Conservation (phyloP, 2,888 invertebrate genomes). For the Pocota personata region DNA sequence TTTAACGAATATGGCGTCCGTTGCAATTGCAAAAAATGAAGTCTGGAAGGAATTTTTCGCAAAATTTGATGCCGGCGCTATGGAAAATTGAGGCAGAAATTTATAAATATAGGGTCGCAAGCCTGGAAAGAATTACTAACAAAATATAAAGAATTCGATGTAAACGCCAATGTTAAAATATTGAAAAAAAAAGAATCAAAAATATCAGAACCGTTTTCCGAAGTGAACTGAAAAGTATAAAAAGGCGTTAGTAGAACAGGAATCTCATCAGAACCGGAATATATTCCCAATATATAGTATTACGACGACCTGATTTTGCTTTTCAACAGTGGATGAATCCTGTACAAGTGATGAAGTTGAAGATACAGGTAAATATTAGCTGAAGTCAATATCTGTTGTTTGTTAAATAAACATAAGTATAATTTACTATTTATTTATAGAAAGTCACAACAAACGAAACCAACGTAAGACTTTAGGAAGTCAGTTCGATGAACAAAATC, state of each 20-base stretch:
- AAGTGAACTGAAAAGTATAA: slow-evolving; percentile 3
- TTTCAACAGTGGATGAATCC: too few relatives aligned
- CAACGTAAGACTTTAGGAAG: too few relatives aligned
- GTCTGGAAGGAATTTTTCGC: not conserved
- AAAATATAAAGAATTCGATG: slow-evolving; percentile 4
- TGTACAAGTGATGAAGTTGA: too few relatives aligned
- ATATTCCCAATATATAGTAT: not conserved
- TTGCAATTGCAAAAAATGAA: not conserved
- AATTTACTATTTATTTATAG: too few relatives aligned
- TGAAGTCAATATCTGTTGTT: too few relatives aligned
- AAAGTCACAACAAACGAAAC: too few relatives aligned
- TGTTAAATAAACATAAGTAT: too few relatives aligned
- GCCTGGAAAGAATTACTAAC: slow-evolving; percentile 1
- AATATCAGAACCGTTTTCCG: slow-evolving; percentile 3
- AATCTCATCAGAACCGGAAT: not conserved
- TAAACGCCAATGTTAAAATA: not conserved
- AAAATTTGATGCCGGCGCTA: not conserved
- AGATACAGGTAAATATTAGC: too few relatives aligned
- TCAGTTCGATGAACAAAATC: too few relatives aligned
- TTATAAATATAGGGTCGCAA: slow-evolving; percentile 9
- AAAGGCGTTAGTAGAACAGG: not conserved
- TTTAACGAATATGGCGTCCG: not conserved
- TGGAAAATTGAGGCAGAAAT: not conserved
- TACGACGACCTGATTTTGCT: too few relatives aligned
- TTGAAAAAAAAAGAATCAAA: slow-evolving; percentile 11